Conservation (phyloP, 2,888 invertebrate species). For the Eurytoma californica region DNA sequence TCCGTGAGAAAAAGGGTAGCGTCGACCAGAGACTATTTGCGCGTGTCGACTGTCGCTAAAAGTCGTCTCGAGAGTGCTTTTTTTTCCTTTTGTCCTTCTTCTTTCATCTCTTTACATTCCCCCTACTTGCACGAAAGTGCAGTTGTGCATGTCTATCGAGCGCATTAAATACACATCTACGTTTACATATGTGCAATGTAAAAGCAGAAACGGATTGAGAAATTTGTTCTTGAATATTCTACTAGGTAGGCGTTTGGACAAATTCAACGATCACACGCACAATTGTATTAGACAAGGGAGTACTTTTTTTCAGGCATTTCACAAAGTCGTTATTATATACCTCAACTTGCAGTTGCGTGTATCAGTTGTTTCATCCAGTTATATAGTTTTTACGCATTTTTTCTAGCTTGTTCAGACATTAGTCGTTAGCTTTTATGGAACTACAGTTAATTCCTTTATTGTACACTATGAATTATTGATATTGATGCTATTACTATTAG, state of each 20-base stretch:
- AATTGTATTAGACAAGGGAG: background rate
- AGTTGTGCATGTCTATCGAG: background rate
- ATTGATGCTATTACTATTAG: background rate
- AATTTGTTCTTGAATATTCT: conserved; percentile 2
- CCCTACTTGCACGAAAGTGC: background rate
- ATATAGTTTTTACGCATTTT: conserved; percentile 26
- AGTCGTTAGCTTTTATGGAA: conserved; percentile 2
- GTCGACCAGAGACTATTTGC: background rate
- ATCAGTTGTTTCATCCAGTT: conserved; percentile 1
- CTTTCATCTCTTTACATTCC: conserved; percentile 8
- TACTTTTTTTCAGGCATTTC: conserved; percentile 17
- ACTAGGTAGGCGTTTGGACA: conserved; percentile 33
- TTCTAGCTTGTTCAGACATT: conserved; percentile 3
- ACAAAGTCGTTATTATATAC: background rate
- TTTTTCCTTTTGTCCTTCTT: conserved; percentile 5
- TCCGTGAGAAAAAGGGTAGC: background rate
- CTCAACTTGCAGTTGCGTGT: conserved; percentile 2
- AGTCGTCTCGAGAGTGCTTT: conserved; percentile 7
- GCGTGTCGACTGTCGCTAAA: conserved; percentile 11
- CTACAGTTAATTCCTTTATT: background rate
- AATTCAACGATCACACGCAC: conserved; percentile 30
- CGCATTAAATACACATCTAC: conserved; percentile 1
- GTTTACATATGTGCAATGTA: background rate
- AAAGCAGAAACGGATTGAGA: no score
- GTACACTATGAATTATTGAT: background rate